phyloP scores from a whole-genome alignment of 2,113 vertebrate genomes.

The Mungos mungo region DNA sequence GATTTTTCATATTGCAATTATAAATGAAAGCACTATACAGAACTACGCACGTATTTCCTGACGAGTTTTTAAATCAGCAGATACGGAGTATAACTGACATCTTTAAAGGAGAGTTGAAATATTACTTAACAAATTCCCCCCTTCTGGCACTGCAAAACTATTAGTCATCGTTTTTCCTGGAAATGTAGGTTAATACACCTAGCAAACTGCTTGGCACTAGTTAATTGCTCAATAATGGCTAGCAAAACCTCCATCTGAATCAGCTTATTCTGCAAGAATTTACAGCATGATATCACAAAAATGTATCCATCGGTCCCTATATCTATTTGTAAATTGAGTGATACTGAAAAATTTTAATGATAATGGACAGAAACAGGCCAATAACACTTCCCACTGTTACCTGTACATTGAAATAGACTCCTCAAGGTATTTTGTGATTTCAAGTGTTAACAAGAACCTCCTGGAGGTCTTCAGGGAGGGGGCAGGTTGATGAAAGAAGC shows the following conservation, averaged over 20 bases:
- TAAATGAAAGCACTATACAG: not conserved
- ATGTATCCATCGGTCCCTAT: not conserved
- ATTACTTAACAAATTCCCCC: not conserved
- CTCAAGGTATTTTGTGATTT: not conserved
- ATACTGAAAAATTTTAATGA: not conserved
- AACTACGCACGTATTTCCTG: not conserved
- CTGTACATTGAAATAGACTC: not conserved
- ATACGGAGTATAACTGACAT: not conserved
- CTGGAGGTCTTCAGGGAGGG: rapidly evolving
- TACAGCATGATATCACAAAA: not conserved
- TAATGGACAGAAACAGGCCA: not conserved
- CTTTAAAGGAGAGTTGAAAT: not conserved
- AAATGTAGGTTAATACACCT: not conserved
- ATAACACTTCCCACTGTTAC: not conserved
- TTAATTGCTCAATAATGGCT: not conserved
- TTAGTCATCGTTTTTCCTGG: not conserved
- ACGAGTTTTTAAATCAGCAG: not conserved
- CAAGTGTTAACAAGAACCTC: not conserved
- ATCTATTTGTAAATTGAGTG: not conserved
- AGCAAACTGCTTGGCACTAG: not conserved
- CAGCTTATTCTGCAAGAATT: not conserved
- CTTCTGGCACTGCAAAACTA: not conserved
- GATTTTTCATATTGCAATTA: not conserved
- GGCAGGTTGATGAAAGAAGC: not conserved
- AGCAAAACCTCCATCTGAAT: not conserved